Evolutionary conservation across 1,140 invertebrate genomes (phyloP), one percentile per base, ranked within the genome.

Genomic region (Lordiphosa stackelbergi): DNA sequence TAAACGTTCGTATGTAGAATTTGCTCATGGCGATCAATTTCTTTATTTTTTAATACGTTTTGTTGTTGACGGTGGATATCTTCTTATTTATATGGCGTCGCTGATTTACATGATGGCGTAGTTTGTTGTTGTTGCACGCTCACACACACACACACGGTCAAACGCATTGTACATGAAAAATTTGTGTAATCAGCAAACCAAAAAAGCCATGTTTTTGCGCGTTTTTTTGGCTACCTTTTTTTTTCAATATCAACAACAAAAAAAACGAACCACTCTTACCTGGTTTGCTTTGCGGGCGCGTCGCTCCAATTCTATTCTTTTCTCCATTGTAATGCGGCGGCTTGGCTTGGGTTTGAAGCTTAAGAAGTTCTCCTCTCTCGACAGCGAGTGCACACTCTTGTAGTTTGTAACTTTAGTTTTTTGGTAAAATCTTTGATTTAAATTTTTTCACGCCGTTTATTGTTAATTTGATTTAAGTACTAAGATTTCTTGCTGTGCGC

Each of bases 291-390:
- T 92, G 87, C 92, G 93, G 88, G 95, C 95, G 75, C 95, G 90
- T 89, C 94, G 93, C 89, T 97, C 95, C 84, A 97, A 91, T 85
- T 95, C 93, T 91, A 97, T 93, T 89, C 96, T 92, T 87, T 97
- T 97, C 90, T 97, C 95, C 95, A 97, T 97, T 72, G 63, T 47
- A 68, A 43, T 70, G 49, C 63, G 36, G 59, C 46, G 13, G 40
- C 69, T 48, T 68, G 56, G 31, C 48, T 69, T 72, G 46, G 43
- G 28, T 11, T 43, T 69, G 52, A 40, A 38, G 16, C 48, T 63
- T 51, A 31, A 31, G 24, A 13, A 31, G 9, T 46, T 34, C 31
- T 46, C 8, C 31, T 34, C 31, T 34, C 43, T 13, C 5, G 7
- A 46, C 43, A 28, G 43, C 11, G 13, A 46, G n/a, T n/a, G 11